Base-by-base conservation (phyloP, 2,113 vertebrate genomes). In the Tinamus guttatus region DNA sequence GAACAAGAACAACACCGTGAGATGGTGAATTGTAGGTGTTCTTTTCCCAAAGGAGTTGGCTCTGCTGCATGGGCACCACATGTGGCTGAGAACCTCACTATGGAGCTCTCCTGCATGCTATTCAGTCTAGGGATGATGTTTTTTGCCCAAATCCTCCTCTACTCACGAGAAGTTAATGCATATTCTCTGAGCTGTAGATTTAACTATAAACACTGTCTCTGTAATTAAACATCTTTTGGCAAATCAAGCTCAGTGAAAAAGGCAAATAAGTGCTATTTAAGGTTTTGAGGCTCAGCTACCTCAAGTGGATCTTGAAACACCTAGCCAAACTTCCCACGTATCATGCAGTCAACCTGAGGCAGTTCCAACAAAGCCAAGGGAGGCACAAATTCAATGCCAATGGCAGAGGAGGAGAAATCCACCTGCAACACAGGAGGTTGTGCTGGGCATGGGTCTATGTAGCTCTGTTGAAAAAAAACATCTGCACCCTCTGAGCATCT, bases 391-490 rank as follows among this genome's bases (percentile, higher is more conserved):
- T 58, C 11, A 25, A 20, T 56, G 27, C 65, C 65, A 62, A 86
- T 38, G 51, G 15, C 30, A 84, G 41, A 27, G 1, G 24, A 70
- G n/a, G 34, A 28, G 32, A 30, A 65, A 19, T 34, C 7, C 2
- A 0, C 17, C 60, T 1, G 1, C 51, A 88, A 36, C 20, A 28
- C 56, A 2, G 0, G 24, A 0, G 2, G 1, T 67, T 1, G 1
- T 15, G 19, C 49, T 40, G 40, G 17, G 27, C 62, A 59, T 0
- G 0, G 30, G 52, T 20, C 11, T n/a, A 7, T 7, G 20, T 0
- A 3, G 18, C 54, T 65, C 51, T 58, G 71, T n/a, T 4, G 0
- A n/a, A n/a, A n/a, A n/a, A n/a, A n/a, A n/a, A n/a, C 54, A 58
- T 58, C 54, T 58, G 11, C 30, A 30, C 54, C 54, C 28, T 56